Evolutionary conservation across 2,113 vertebrate genomes (phyloP), one percentile per base, ranked within the genome.

Genomic region (Colinus virginianus): DNA sequence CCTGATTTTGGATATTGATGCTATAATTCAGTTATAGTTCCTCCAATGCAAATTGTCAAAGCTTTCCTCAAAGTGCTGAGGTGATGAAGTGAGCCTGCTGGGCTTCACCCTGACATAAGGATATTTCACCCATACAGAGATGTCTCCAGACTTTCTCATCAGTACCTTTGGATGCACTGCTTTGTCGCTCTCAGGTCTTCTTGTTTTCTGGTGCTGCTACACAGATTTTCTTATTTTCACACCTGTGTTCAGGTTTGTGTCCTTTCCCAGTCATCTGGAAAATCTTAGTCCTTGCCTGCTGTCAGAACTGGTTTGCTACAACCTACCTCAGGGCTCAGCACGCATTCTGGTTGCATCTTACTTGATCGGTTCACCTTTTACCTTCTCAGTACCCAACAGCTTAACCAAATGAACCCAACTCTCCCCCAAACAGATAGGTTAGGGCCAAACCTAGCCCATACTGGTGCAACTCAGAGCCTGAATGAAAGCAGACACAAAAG

Each of bases 181-280:
- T 13, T 69, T 79, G 8, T 7, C 69, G 13, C 55, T 78, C 30
- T 91, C 63, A 69, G 20, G 25, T 72, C n/a, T 34, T 51, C 34
- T 51, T 64, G 1, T 5, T 58, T 83, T 90, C 23, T 26, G 34
- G 5, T 7, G 28, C 30, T 82, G 16, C 14, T 74, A 59, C 13
- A 4, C 21, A 87, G 11, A 16, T 18, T 13, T 72, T 40, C 58
- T 26, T n/a, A 40, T 72, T 69, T 91, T 69, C 67, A 70, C n/a
- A 32, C 0, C 51, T 30, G 51, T 17, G 0, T n/a, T 66, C 15
- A 77, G 48, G 45, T 43, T 32, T 3, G 1, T 30, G 8, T 26
- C 14, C 59, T 82, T 72, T 56, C 20, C 18, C 15, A 77, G 0
- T 10, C 19, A 36, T 76, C 58, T 58, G 20, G 51, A 48, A 93